Evolutionary conservation across 1,140 invertebrate species (phyloP), one percentile per base, ranked within the genome.

Genomic region (Schlechtendalia chinensis): DNA sequence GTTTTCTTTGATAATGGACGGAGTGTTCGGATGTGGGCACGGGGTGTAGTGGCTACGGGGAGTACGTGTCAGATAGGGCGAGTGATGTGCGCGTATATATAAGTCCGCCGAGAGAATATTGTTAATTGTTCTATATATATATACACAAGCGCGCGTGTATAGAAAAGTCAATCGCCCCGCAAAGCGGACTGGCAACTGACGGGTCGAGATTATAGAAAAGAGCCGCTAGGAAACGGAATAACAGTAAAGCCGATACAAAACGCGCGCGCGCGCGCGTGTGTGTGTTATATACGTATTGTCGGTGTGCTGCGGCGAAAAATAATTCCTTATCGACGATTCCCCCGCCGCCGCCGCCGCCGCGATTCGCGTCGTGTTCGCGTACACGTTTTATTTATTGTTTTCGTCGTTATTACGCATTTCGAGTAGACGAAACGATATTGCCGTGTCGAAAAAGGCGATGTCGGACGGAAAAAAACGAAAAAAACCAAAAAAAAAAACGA

Each of bases 1-100:
- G 69, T 72, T 72, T 72, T 72, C 69, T 54, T 72, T 72, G 69
- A 22, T 72, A 72, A 72, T 72, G 69, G 69, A 54, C 69, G 32
- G 39, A 29, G 19, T 72, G 29, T 12, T 72, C 50, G 14, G 50
- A n/a, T n/a, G n/a, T n/a, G n/a, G n/a, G n/a, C n/a, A n/a, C n/a
- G n/a, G n/a, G n/a, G n/a, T n/a, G n/a, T n/a, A n/a, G n/a, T n/a
- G n/a, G n/a, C n/a, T n/a, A n/a, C n/a, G n/a, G n/a, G n/a, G n/a
- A 65, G 29, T 39, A 5, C 8, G 54, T 17, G 59, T 19, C 5
- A 27, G 4, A 67, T 5, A 67, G 19, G 39, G n/a, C n/a, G 65
- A 67, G 65, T 47, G 65, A 22, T 6, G 5, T 39, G 61, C 16
- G 32, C 11, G 32, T n/a, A 19, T 22, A 14, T 67, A 67, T 19